A percentile compares a stretch with the other conserved stretches of the same genome.
phyloP scores from a whole-genome alignment of 2,797 vertebrate genomes.

The Sciaenops ocellatus region DNA sequence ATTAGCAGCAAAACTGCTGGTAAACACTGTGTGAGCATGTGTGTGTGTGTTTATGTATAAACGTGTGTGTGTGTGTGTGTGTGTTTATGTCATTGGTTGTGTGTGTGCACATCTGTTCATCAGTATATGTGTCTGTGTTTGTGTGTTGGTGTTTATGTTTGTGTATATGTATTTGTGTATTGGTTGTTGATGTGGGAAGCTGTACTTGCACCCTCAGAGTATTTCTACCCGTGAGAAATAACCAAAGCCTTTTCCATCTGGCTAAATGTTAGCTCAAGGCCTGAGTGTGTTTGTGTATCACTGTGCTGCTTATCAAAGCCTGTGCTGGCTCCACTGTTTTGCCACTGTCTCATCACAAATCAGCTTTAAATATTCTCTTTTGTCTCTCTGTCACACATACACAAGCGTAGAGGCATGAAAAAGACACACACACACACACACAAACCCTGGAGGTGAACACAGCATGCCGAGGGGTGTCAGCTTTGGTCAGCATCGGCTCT shows the following conservation, averaged over 20 bases:
- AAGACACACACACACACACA: constrained; percentile 51
- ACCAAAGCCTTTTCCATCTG: constrained; percentile 67
- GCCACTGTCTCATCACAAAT: constrained; percentile 76
- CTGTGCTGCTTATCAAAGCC: constrained; percentile 65
- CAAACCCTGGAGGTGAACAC: constrained; percentile 56
- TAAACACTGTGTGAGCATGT: constrained; percentile 28
- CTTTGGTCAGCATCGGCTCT: constrained; percentile 73
- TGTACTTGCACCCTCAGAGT: constrained; percentile 47
- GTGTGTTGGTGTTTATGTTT: neutral
- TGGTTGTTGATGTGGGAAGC: constrained; percentile 44
- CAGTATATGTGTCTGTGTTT: constrained; percentile 19
- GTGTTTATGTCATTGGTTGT: constrained; percentile 30
- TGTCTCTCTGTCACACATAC: constrained; percentile 71
- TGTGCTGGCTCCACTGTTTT: constrained; percentile 69
- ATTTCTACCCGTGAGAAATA: constrained; percentile 64
- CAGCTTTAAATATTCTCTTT: constrained; percentile 72
- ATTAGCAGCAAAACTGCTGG: constrained; percentile 56
- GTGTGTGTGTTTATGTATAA: neutral
- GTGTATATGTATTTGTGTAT: constrained; percentile 19
- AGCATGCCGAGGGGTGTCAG: constrained; percentile 75
- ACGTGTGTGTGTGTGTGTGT: constrained; percentile 9
- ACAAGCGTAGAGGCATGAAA: constrained; percentile 63
- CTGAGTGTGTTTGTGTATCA: constrained; percentile 33
- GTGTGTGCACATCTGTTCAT: constrained; percentile 33
- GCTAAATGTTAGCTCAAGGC: constrained; percentile 66